Evolutionary conservation across 2,888 invertebrate genomes (phyloP), one percentile per base, ranked within the genome.

Genomic region (Diabrotica balteata): DNA sequence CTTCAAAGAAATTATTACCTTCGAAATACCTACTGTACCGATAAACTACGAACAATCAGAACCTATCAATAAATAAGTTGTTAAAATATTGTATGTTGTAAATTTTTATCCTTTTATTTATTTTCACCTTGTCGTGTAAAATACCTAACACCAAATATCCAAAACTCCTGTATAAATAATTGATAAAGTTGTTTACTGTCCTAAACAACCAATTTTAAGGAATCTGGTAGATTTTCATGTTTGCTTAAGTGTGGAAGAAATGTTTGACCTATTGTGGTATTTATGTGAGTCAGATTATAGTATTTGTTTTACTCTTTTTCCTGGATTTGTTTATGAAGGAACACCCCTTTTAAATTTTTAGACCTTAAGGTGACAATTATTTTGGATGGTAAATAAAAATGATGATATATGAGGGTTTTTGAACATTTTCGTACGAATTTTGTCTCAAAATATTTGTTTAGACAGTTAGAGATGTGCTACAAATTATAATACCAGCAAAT

Each of bases 161-260:
- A 59, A 59, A 51, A 59, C 50, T 59, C 59, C 50, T 59, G 49
- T 51, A 43, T 32, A 59, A 59, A 59, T 17, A 59, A 59, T 22
- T 49, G 47, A 47, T 59, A 59, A 59, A 59, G 10, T 49, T 59
- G 49, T 59, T 59, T 49, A 50, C 59, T 42, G 43, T 59, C 50
- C 59, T 50, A 50, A 59, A 59, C 49, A 50, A 59, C 50, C 50
- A 59, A 57, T 57, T 57, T 45, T 11, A 22, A 57, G 32, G 59
- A 59, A 59, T 50, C 43, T 59, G 11, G 59, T 51, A 32, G 10
- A 42, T 59, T 10, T 59, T 22, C 17, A 11, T 59, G 42, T 57
- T 57, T 57, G 55, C 8, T 45, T 45, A 44, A 8, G 42, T 57
- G 55, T 57, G 8, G 9, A 43, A 43, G 45, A 57, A 57, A 57